phyloP scores from a whole-genome alignment of 2,797 vertebrate genomes.

The Avahi laniger region DNA sequence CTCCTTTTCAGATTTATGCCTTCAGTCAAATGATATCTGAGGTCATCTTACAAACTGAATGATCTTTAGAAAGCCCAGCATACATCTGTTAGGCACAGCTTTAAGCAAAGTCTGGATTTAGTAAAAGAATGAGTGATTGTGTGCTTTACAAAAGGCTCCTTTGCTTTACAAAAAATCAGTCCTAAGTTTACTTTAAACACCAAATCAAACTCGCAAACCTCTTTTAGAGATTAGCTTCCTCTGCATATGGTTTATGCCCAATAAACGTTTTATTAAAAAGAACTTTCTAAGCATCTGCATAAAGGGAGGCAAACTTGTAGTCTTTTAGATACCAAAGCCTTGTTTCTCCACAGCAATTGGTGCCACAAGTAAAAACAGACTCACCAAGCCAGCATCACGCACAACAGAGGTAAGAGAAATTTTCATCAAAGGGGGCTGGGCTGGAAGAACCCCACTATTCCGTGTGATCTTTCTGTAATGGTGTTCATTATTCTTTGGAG shows the following conservation, averaged over 20 bases:
- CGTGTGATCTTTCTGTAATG: too few relatives aligned
- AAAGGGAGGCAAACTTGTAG: not conserved
- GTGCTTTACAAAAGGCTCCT: not conserved
- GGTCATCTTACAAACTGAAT: not conserved
- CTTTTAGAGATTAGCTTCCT: not conserved
- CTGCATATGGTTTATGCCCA: not conserved
- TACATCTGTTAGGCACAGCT: not conserved
- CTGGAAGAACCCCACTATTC: not conserved
- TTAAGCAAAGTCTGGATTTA: not conserved
- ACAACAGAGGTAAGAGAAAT: accelerated
- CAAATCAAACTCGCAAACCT: not conserved
- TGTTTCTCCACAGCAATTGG: too few relatives aligned
- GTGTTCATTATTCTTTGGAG: not conserved
- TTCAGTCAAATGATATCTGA: not conserved
- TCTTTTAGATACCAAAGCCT: not conserved
- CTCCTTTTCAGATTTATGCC: not conserved
- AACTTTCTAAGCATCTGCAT: not conserved
- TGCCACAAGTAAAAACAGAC: not conserved
- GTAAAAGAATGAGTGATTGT: too few relatives aligned
- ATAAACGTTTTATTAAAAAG: not conserved
- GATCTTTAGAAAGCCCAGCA: not conserved
- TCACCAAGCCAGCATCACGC: not conserved
- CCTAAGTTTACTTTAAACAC: not conserved
- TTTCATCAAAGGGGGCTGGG: not conserved
- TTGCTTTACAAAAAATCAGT: not conserved